A percentile compares a stretch with the other conserved stretches of the same genome.
phyloP scores from a whole-genome alignment of 2,113 vertebrate species.

The Mormyrus iriodes region DNA sequence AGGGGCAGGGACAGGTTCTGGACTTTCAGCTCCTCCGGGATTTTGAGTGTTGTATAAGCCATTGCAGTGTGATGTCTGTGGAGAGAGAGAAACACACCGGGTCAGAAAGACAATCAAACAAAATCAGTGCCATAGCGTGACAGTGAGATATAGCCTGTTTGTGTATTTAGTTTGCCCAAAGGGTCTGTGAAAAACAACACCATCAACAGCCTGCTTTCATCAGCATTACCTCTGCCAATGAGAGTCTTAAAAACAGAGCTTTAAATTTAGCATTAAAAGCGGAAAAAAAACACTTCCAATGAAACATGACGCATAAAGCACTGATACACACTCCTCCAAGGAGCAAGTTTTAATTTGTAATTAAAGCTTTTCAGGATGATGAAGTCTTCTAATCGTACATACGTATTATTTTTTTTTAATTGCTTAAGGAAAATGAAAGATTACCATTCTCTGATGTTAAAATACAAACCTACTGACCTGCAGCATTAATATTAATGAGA shows the following conservation, averaged over 20 bases:
- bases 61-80: conserved; percentile 72
- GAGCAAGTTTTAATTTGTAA: neutral
- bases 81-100: neutral
- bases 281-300: neutral
- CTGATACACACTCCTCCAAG: neutral
- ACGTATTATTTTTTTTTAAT: neutral
- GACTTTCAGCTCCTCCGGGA: conserved; percentile 68
- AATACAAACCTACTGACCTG: neutral
- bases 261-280: neutral
- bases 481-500: neutral
- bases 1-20: neutral
- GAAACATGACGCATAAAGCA: neutral
- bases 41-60: conserved; percentile 84
- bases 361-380: neutral
- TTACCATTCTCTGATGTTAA: neutral
- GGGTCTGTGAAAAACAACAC: neutral
- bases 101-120: neutral
- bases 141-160: neutral
- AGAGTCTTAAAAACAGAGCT: neutral
- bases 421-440: neutral
- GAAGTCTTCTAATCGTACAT: neutral
- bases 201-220: neutral
- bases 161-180: neutral
- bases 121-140: neutral
- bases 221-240: neutral